Base-by-base conservation (phyloP, 2,113 vertebrate genomes). In the Pedetes capensis region DNA sequence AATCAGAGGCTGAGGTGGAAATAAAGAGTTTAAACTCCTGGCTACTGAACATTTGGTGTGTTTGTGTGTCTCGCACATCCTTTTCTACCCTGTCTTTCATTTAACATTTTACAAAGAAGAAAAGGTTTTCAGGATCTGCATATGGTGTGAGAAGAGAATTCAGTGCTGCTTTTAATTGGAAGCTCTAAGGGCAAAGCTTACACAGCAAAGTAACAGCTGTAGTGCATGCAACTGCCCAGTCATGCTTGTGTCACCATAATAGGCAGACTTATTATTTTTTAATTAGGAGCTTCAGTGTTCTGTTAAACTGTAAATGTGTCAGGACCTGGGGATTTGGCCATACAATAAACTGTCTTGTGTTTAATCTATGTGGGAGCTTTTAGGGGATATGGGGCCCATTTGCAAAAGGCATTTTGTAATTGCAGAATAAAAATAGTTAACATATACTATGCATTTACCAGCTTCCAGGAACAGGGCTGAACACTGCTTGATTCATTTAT, bases 231-330 rank as follows among this genome's bases (percentile, higher is more conserved):
- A 92, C 89, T 89, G 84, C 61, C 93, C 91, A 0, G 18, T 95
- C 89, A 96, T 0, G 16, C 93, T 87, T 94, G 86, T 96, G 80
- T 96, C 55, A 3, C 83, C 71, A n/a, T 82, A 96, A 95, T 90
- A 89, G 81, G 84, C 69, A 94, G 66, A 49, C 89, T 96, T 93
- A 97, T 96, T 97, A 96, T 81, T 95, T 97, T 96, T 97, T 95
- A 96, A 96, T 97, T 95, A 94, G 94, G 72, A 97, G 59, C 76
- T 59, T 89, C 96, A 95, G 76, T 96, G 86, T 97, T 97, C 96
- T 97, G 93, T 95, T 96, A 93, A 89, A 85, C 89, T 84, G 55
- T 89, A 93, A 94, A 95, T 87, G 55, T 96, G 61, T 94, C 92
- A 97, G 80, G 79, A 94, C 75, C 89, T 79, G n/a, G 93, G 94